Conservation (phyloP, 2,113 vertebrate genomes). For the Myxocyprinus asiaticus region DNA sequence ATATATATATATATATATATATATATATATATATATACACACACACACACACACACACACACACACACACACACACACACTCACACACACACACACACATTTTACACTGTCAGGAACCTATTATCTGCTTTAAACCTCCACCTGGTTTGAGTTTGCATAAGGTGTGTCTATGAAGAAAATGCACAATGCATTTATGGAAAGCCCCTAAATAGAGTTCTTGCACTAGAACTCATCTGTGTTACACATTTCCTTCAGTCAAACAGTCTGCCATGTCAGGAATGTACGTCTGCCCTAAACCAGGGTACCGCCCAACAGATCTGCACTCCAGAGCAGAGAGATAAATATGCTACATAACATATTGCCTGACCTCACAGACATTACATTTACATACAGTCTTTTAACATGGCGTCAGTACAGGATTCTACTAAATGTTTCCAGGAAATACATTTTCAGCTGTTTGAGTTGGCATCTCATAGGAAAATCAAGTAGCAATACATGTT, state of each 20-base stretch:
- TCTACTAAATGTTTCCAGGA: no score
- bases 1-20: no score
- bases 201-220: slow-evolving; percentile 13
- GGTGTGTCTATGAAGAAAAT: slow-evolving; percentile 27
- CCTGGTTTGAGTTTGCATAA: slow-evolving; percentile 32
- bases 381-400: no score
- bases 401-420: no score
- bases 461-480: no score
- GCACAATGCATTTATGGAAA: slow-evolving; percentile 18
- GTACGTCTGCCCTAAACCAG: slow-evolving; percentile 41
- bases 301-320: slow-evolving; percentile 14
- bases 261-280: slow-evolving; percentile 57
- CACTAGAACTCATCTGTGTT: slow-evolving; percentile 22
- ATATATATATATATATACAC: no score
- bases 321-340: background rate
- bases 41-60: no score
- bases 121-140: slow-evolving; percentile 22
- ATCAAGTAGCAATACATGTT: no score
- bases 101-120: background rate
- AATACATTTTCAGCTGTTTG: no score
- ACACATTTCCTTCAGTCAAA: slow-evolving; percentile 49
- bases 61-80: no score
- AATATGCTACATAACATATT: background rate
- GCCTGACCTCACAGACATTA: background rate
- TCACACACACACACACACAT: background rate